Percentiles rank a stretch among this genome's conserved stretches.
phyloP scores from a whole-genome alignment of 1,140 invertebrate genomes.

The Neuroterus valhalla region DNA sequence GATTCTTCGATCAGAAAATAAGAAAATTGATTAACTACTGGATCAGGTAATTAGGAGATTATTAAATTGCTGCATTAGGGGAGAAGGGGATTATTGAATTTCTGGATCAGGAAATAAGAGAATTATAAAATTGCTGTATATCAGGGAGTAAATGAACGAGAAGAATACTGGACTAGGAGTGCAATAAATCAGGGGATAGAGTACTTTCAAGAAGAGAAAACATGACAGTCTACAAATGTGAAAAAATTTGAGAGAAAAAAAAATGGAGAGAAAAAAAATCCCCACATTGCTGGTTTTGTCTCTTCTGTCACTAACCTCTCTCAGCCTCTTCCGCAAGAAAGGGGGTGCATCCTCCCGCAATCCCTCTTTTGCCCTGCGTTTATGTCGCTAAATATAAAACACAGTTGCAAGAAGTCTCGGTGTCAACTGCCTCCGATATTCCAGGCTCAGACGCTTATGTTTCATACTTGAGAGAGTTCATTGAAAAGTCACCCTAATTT shows the following conservation, averaged over 20 bases:
- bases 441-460: conserved; percentile 12
- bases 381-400: conserved; percentile 69
- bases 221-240: neutral
- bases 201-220: too few relatives aligned
- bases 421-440: conserved; percentile 18
- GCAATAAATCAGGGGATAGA: too few relatives aligned
- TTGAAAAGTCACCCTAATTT: conserved; percentile 20
- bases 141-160: neutral
- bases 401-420: conserved; percentile 49
- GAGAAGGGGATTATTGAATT: too few relatives aligned
- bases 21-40: neutral
- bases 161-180: neutral
- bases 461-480: neutral
- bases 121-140: neutral
- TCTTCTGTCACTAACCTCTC: conserved; percentile 26
- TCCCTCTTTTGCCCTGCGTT: conserved; percentile 50
- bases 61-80: too few relatives aligned
- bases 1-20: neutral
- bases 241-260: conserved; percentile 32
- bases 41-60: too few relatives aligned
- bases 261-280: conserved; percentile 17
- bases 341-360: conserved; percentile 52
- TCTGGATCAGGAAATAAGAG: too few relatives aligned
- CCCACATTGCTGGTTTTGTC: conserved; percentile 22
- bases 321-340: conserved; percentile 37